Evolutionary conservation across 2,113 vertebrate genomes (phyloP).

Genomic region (Apaloderma vittatum): DNA sequence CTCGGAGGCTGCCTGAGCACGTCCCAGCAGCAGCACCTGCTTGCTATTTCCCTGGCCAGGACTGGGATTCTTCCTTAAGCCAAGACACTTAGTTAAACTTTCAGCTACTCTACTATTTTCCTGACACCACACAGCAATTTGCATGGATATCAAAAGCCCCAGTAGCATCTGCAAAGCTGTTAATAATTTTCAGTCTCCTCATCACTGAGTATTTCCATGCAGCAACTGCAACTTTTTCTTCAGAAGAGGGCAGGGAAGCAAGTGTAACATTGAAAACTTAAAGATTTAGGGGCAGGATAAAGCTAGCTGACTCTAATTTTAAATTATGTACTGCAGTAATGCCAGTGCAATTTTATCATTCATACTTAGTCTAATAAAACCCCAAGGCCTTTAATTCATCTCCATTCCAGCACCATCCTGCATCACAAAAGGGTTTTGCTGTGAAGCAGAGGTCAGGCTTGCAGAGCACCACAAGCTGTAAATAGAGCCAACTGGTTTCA

Average conservation of each 20-base stretch:
- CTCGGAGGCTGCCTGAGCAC: background rate
- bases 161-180: background rate
- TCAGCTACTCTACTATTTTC: background rate
- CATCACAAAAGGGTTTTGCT: background rate
- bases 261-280: conserved; percentile 34
- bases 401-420: background rate
- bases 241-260: background rate
- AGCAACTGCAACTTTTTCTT: background rate
- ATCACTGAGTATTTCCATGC: background rate
- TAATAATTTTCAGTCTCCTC: background rate
- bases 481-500: background rate
- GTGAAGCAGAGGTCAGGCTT: background rate
- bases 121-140: background rate
- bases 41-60: background rate
- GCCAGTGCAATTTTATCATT: conserved; percentile 26
- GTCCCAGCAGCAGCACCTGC: background rate
- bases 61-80: background rate
- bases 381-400: conserved; percentile 27
- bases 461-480: background rate
- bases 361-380: background rate
- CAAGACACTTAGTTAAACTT: background rate
- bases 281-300: conserved; percentile 32
- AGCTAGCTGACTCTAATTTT: background rate
- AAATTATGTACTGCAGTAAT: conserved; percentile 11
- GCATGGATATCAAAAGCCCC: background rate